phyloP scores from a whole-genome alignment of 2,797 vertebrate species.

The Falco naumanni region DNA sequence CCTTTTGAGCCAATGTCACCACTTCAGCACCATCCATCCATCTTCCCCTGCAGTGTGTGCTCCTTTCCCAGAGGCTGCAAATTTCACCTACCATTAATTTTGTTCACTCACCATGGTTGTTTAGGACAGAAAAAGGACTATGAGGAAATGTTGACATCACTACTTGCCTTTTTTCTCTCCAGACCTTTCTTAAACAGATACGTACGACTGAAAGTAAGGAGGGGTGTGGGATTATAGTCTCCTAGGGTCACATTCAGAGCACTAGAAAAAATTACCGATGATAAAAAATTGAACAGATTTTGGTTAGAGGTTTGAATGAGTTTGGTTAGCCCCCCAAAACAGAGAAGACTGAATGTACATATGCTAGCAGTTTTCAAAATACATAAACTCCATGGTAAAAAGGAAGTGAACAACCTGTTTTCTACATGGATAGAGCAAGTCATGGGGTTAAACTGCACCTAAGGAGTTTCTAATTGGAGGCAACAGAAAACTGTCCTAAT shows the following conservation, averaged over 20 bases:
- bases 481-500: not conserved
- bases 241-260: not conserved
- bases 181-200: not conserved
- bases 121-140: not conserved
- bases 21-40: not conserved
- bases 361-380: not conserved
- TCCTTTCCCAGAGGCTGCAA: not conserved
- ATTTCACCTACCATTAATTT: constrained; percentile 16
- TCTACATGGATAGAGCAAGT: not conserved
- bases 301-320: not conserved
- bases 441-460: not conserved
- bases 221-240: not conserved
- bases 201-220: not conserved
- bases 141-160: not conserved
- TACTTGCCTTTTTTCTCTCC: not conserved
- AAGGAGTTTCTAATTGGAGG: not conserved
- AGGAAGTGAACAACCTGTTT: not conserved
- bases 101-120: not conserved
- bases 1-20: not conserved
- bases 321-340: not conserved
- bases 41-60: not conserved
- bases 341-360: not conserved
- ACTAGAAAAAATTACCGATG: not conserved
- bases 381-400: not conserved
- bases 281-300: not conserved